These are phyloP conservation scores for Pseudocheirus occidentalis DNA, from an alignment of 2,797 vertebrate genomes.

Conservation along the genomic window DNA sequence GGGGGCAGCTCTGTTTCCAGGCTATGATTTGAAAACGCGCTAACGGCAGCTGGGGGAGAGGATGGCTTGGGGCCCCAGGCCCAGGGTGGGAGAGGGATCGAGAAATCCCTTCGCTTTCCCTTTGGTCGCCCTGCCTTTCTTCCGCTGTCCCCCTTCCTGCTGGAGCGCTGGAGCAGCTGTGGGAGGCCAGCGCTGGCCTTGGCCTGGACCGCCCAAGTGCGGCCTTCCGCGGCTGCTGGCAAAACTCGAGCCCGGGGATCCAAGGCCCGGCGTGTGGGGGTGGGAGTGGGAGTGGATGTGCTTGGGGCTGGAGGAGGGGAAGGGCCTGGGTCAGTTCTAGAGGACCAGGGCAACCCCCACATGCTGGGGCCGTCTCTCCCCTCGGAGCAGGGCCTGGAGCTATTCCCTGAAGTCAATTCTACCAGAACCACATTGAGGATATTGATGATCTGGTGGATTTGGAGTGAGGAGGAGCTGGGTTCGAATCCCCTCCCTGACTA, in stretches of 20 bases:
- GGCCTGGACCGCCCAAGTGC: conserved; percentile 52
- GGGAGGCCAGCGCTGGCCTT: conserved; percentile 3
- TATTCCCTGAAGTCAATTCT: not conserved
- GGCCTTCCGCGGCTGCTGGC: conserved; percentile 38
- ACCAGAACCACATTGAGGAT: not conserved
- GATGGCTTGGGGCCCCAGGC: not conserved
- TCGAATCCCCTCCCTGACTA: not conserved
- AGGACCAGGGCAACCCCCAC: not conserved
- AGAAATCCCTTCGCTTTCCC: not conserved
- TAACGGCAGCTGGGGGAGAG: not conserved
- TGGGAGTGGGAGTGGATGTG: conserved; percentile 52
- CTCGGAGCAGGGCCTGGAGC: not conserved
- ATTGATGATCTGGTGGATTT: not conserved
- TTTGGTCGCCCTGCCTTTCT: conserved; percentile 2
- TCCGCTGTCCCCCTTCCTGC: conserved; percentile 51
- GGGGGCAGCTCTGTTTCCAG: not conserved
- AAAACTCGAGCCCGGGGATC: conserved; percentile 84
- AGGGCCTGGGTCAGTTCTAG: conserved; percentile 1
- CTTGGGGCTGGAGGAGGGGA: conserved; percentile 29
- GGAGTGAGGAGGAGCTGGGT: not conserved
- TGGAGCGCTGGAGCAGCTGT: conserved; percentile 3
- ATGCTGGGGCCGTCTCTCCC: not conserved
- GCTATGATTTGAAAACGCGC: not conserved
- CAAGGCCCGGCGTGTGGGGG: conserved; percentile 73
- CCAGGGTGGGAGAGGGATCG: not conserved